Base-by-base conservation (phyloP, 2,113 vertebrate genomes). In the Neoarius graeffei region DNA sequence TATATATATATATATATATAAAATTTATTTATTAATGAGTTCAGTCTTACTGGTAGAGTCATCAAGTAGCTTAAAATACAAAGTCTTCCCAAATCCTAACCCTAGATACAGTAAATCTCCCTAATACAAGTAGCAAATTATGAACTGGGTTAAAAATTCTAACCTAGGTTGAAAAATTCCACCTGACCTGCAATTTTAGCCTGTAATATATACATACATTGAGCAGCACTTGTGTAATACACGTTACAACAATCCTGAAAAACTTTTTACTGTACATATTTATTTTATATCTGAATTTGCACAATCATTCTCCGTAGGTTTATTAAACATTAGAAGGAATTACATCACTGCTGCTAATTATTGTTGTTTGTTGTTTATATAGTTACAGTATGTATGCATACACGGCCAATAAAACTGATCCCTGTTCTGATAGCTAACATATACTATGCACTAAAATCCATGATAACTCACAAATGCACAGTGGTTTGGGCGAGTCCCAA, bases 401-500 rank as follows among this genome's bases (percentile, higher is more conserved):
- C 7, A 3, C 57, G 15, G n/a, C n/a, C 6, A 17, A 30, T 60
- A 11, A 82, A 62, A 62, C 19, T 5, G 20, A 48, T 13, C 20
- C 57, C 57, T 13, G 20, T 25, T 62, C 35, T 42, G 57, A 82
- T 82, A 23, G 48, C 62, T 62, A 25, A 7, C 20, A 62, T 42
- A 19, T 8, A 62, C 57, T 42, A 48, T 14, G 5, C 23, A 62
- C 9, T 25, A 30, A 62, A 62, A 11, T 48, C 59, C 62, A 14
- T 0, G 30, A 73, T 42, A 52, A 91, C 91, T 88, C 48, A 96
- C 95, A 93, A 92, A 95, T 91, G 91, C 96, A 96, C 90, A 93
- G 71, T 81, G 96, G 95, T 92, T 96, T 96, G 73, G 95, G 93
- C 77, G 91, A 92, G 91, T 95, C 96, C 96, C 96, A 97, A 85